Percentiles rank a stretch among this genome's conserved stretches.
Conservation (phyloP, 2,797 vertebrate genomes). For the Hirundo rustica region DNA sequence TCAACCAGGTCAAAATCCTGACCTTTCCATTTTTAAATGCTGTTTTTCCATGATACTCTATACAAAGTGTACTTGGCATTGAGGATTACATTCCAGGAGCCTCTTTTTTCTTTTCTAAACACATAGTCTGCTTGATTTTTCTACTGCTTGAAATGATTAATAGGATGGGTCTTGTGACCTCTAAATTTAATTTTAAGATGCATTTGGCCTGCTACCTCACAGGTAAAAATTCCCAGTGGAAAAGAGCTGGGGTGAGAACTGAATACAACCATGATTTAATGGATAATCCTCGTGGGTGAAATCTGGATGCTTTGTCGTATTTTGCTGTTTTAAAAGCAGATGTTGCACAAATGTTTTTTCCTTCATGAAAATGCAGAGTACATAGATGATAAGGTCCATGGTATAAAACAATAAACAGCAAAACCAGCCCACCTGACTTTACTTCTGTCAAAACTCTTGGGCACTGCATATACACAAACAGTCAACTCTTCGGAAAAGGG, state of each 20-base stretch:
- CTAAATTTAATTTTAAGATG: neutral
- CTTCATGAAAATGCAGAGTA: neutral
- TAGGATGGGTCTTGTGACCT: neutral
- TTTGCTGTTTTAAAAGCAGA: neutral
- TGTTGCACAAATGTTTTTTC: neutral
- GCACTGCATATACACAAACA: neutral
- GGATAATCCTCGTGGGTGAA: neutral
- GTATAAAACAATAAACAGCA: neutral
- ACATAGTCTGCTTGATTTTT: neutral
- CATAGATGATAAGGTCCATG: neutral
- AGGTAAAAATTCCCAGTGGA: neutral
- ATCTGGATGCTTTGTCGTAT: neutral
- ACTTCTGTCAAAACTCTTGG: neutral
- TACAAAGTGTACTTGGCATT: constrained; percentile 64
- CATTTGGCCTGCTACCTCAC: neutral
- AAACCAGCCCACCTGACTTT: neutral
- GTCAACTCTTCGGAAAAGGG: neutral
- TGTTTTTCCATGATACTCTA: constrained; percentile 39
- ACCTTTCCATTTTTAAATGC: constrained; percentile 55
- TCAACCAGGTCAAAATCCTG: neutral
- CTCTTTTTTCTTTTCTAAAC: constrained; percentile 27
- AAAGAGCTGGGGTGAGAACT: neutral
- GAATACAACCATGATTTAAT: neutral
- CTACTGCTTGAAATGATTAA: neutral
- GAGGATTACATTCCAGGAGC: constrained; percentile 40